These are phyloP conservation scores for Heliconius aoede DNA, from an alignment of 2,888 invertebrate genomes.

Conservation along the genomic window DNA sequence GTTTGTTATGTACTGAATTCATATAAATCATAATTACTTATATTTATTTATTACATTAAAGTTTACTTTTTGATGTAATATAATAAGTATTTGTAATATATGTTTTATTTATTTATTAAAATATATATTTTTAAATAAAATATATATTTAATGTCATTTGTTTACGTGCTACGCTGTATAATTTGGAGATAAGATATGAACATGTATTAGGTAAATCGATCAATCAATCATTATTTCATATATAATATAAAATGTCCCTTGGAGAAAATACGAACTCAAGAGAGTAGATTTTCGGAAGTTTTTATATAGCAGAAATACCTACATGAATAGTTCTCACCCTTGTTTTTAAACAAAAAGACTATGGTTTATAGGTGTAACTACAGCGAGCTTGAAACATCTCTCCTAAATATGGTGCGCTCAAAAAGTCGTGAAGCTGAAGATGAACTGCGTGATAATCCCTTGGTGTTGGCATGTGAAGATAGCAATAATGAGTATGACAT, in stretches of 20 bases:
- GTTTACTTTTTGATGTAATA: conserved; percentile 11
- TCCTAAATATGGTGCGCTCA: conserved; percentile 73
- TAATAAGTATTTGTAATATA: not conserved
- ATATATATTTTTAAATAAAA: no score
- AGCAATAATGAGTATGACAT: conserved; percentile 58
- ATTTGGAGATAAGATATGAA: no score
- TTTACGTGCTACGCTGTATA: no score
- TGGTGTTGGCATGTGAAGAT: conserved; percentile 62
- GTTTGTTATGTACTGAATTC: not conserved
- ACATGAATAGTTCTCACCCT: not conserved
- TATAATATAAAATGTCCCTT: no score
- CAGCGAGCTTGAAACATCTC: conserved; percentile 57
- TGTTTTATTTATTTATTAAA: not conserved
- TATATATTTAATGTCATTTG: no score
- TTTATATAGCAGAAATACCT: no score
- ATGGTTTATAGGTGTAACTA: not conserved
- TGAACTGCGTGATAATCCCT: conserved; percentile 62
- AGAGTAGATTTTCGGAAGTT: no score
- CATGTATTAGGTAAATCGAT: no score
- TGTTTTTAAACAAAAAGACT: not conserved
- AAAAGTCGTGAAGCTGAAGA: conserved; percentile 61
- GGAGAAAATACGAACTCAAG: no score
- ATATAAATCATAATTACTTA: conserved; percentile 6
- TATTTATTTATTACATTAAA: not conserved
- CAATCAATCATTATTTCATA: no score